Evolutionary conservation across 2,888 invertebrate genomes (phyloP).

Genomic region (Parascotia fuliginaria): DNA sequence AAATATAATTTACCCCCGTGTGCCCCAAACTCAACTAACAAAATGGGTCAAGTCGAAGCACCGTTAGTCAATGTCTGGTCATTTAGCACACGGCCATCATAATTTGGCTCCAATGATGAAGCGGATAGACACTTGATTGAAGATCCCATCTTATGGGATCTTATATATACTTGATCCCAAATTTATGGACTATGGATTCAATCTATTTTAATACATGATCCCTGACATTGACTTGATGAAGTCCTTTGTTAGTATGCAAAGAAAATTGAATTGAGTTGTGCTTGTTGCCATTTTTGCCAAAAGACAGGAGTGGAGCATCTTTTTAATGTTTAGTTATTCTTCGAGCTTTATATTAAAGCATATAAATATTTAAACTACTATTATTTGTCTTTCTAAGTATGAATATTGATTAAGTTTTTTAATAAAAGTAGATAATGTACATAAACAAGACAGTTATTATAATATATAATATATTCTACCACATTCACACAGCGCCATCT

Average conservation of each 20-base stretch:
- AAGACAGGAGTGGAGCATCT: not conserved
- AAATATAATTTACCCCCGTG: no score
- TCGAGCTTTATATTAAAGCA: no score
- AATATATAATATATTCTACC: no score
- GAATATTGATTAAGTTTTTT: no score
- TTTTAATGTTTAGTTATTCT: not conserved
- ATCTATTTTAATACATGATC: constrained; percentile 8
- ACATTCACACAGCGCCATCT: no score
- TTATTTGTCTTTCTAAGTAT: no score
- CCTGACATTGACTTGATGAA: not conserved
- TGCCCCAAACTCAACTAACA: not conserved
- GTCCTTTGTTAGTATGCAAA: not conserved
- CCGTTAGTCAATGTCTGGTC: constrained; percentile 33
- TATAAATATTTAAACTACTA: no score
- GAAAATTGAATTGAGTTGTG: constrained; percentile 2
- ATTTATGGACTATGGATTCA: constrained; percentile 3
- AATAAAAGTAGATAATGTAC: no score
- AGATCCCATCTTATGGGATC: not conserved
- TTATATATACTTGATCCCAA: not conserved
- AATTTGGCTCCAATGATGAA: constrained; percentile 29
- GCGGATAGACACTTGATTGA: constrained; percentile 18
- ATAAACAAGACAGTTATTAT: no score
- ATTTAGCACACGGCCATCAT: constrained; percentile 29
- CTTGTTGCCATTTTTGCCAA: not conserved
- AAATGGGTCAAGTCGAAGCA: constrained; percentile 21